A percentile compares a stretch with the other conserved stretches of the same genome.
Conservation (phyloP, 92 coral and sea anemone species). For the Phenganax stokvisi region DNA sequence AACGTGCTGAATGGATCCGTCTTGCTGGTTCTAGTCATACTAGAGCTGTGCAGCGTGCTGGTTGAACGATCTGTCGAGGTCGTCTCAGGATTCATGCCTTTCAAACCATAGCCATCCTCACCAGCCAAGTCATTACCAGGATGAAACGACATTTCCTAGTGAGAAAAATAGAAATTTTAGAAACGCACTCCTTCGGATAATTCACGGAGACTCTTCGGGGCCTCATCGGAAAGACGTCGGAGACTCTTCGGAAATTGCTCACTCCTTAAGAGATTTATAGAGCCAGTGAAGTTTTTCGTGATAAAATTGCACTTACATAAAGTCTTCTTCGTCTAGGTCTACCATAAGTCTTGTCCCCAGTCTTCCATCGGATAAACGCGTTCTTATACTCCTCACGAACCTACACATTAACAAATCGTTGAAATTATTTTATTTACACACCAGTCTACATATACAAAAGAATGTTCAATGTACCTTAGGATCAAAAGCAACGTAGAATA, state of each 20-base stretch:
- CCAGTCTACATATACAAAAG: neutral
- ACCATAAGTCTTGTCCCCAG: slow-evolving; percentile 93
- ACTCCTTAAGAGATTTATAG: neutral
- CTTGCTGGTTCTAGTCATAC: slow-evolving; percentile 60
- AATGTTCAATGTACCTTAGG: slow-evolving; percentile 55
- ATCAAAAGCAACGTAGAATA: slow-evolving; percentile 82
- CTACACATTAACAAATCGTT: slow-evolving; percentile 36
- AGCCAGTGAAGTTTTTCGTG: neutral
- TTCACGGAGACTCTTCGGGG: neutral
- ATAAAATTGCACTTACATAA: slow-evolving; percentile 59
- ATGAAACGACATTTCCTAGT: slow-evolving; percentile 85
- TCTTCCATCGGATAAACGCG: slow-evolving; percentile 94
- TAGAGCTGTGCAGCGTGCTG: slow-evolving; percentile 73
- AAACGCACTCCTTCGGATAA: no score
- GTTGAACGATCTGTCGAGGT: slow-evolving; percentile 87
- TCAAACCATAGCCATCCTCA: slow-evolving; percentile 67
- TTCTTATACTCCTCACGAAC: slow-evolving; percentile 87
- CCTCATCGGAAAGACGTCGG: neutral
- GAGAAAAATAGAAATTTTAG: neutral
- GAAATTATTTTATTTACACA: neutral
- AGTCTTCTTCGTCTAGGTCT: slow-evolving; percentile 68
- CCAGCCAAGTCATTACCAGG: slow-evolving; percentile 84
- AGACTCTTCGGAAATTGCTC: neutral
- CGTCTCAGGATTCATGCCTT: slow-evolving; percentile 53
- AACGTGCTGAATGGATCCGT: slow-evolving; percentile 62